phyloP scores from a whole-genome alignment of 2,113 vertebrate genomes.

The Brienomyrus brachyistius region DNA sequence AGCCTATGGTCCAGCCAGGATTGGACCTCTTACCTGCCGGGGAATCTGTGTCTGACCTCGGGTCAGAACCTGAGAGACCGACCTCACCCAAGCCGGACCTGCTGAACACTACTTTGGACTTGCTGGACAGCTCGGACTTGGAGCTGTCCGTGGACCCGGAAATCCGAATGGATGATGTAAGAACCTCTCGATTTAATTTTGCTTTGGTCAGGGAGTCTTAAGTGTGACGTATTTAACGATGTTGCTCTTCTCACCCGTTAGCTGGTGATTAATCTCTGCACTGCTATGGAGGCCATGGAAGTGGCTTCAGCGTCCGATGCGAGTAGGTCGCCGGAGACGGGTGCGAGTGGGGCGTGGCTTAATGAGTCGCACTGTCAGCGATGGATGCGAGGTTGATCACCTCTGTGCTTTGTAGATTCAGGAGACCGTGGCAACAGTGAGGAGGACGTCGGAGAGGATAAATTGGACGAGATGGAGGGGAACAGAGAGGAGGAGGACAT shows the following conservation, averaged over 20 bases:
- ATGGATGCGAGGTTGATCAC: not conserved
- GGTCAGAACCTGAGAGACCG: not conserved
- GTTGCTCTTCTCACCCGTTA: constrained; percentile 22
- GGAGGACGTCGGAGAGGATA: too few species aligned
- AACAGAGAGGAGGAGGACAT: not conserved
- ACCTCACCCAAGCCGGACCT: constrained; percentile 9
- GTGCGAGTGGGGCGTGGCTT: not conserved
- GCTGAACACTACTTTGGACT: constrained; percentile 51
- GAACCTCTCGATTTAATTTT: not conserved
- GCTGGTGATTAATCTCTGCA: constrained; percentile 65
- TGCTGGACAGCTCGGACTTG: constrained; percentile 45
- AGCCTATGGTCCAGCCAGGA: not conserved
- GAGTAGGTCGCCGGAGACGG: constrained; percentile 53
- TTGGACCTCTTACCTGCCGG: constrained; percentile 11
- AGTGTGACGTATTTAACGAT: not conserved
- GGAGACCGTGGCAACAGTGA: too few species aligned
- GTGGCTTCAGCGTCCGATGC: constrained; percentile 42
- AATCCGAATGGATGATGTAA: constrained; percentile 53
- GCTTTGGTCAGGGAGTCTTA: not conserved
- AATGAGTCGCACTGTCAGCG: not conserved
- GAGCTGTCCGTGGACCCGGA: constrained; percentile 41
- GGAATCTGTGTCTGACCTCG: constrained; percentile 11
- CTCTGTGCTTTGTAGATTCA: not conserved
- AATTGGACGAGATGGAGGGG: not conserved
- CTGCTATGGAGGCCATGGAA: constrained; percentile 56